These are phyloP conservation scores for Euplagia quadripunctaria DNA, from an alignment of 2,888 invertebrate species.

Conservation along the genomic window DNA sequence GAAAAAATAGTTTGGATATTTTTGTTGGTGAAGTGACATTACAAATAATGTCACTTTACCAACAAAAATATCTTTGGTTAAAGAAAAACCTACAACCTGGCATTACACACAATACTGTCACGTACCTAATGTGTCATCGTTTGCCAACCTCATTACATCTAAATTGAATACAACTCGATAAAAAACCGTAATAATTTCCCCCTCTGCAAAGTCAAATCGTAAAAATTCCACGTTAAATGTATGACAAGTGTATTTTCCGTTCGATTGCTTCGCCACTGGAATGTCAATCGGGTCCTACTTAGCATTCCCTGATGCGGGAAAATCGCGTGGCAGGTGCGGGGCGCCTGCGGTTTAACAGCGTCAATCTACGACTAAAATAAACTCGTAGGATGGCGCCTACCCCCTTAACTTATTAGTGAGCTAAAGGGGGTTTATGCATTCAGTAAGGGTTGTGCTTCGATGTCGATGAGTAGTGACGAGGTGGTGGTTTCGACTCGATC, in stretches of 20 bases:
- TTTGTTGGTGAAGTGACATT: too few species aligned
- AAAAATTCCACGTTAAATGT: slow-evolving; percentile 77
- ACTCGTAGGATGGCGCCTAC: slow-evolving; percentile 64
- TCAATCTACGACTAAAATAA: slow-evolving; percentile 53
- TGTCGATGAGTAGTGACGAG: not conserved
- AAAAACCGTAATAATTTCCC: slow-evolving; percentile 49
- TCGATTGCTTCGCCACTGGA: slow-evolving; percentile 74
- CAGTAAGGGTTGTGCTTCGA: slow-evolving; percentile 32
- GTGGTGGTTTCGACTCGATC: slow-evolving; percentile 22
- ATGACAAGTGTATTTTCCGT: slow-evolving; percentile 84
- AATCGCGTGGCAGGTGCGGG: slow-evolving; percentile 40
- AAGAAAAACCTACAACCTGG: slow-evolving; percentile 19
- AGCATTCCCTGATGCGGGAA: slow-evolving; percentile 57
- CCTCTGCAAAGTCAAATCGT: slow-evolving; percentile 61
- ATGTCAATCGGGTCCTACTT: slow-evolving; percentile 71
- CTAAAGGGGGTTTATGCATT: slow-evolving; percentile 46
- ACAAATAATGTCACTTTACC: not conserved
- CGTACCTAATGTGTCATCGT: slow-evolving; percentile 18
- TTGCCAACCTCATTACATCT: slow-evolving; percentile 40
- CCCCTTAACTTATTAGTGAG: slow-evolving; percentile 71
- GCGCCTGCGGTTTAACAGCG: slow-evolving; percentile 26
- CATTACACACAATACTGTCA: slow-evolving; percentile 26
- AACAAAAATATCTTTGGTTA: not conserved
- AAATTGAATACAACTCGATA: slow-evolving; percentile 36
- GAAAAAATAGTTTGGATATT: too few species aligned